Conservation (phyloP, 2,888 invertebrate species). For the Erannis defoliaria region DNA sequence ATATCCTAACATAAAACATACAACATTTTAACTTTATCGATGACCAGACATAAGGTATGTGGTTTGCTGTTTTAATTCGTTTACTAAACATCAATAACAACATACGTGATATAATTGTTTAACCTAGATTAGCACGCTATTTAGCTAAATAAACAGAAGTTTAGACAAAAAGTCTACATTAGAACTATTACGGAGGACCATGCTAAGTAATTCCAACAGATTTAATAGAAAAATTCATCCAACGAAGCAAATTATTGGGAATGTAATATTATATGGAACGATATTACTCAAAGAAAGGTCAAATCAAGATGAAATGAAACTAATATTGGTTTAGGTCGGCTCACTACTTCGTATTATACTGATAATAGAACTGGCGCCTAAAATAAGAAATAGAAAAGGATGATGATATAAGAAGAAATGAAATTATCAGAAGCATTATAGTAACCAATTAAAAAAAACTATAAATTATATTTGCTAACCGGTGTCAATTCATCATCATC, state of each 20-base stretch:
- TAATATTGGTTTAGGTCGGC: slow-evolving; percentile 10
- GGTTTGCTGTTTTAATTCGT: neutral
- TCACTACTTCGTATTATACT: neutral
- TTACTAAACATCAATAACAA: neutral
- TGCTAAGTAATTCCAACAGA: neutral
- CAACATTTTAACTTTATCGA: slow-evolving; percentile 18
- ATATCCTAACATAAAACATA: slow-evolving; percentile 3
- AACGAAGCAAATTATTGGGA: neutral
- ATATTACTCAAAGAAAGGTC: slow-evolving; percentile 21
- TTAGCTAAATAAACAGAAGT: slow-evolving; percentile 1
- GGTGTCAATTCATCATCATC: too few relatives aligned
- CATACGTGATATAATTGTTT: slow-evolving; percentile 13
- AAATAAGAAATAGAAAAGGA: neutral
- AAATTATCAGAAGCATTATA: neutral
- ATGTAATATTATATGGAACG: slow-evolving; percentile 12
- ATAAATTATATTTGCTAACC: too few relatives aligned
- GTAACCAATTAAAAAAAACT: too few relatives aligned
- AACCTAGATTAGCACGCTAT: slow-evolving; percentile 7
- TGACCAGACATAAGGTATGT: slow-evolving; percentile 8
- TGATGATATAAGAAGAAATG: neutral
- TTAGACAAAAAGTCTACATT: neutral
- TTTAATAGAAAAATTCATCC: slow-evolving; percentile 1
- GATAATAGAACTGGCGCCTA: neutral
- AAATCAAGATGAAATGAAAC: slow-evolving; percentile 11
- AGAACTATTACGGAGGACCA: slow-evolving; percentile 3